Conservation (phyloP, 2,797 vertebrate species). For the Gadopsis marmoratus region DNA sequence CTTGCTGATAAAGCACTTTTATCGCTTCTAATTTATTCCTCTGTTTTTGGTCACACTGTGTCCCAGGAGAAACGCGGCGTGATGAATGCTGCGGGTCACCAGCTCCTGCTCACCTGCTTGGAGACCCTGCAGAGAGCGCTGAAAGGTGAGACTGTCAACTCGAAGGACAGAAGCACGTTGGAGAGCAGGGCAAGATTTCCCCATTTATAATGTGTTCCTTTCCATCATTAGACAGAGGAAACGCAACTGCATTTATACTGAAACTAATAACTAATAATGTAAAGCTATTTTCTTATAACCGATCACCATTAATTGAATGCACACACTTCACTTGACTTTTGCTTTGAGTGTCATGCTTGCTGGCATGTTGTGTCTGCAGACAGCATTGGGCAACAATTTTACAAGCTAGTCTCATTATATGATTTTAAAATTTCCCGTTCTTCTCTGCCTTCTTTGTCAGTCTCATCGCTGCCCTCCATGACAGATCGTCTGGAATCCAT, state of each 20-base stretch:
- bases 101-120: constrained; percentile 94
- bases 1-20: constrained; percentile 34
- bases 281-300: not conserved
- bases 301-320: not conserved
- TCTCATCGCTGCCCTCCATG: constrained; percentile 96
- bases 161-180: not conserved
- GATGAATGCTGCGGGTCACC: constrained; percentile 93
- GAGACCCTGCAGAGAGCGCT: constrained; percentile 97
- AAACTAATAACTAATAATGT: not conserved
- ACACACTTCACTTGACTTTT: not conserved
- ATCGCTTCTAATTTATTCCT: constrained; percentile 5
- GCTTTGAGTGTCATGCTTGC: not conserved
- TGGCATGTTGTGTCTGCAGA: not conserved
- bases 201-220: not conserved
- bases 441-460: constrained; percentile 74
- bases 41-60: constrained; percentile 2
- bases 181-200: constrained; percentile 2
- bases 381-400: not conserved
- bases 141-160: constrained; percentile 88
- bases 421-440: not conserved
- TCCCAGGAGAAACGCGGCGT: constrained; percentile 94
- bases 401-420: not conserved
- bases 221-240: not conserved
- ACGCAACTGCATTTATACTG: not conserved
- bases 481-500: constrained; percentile 97